These are phyloP conservation scores for Choristoneura fumiferana DNA, from an alignment of 1,140 invertebrate genomes.

Conservation along the genomic window DNA sequence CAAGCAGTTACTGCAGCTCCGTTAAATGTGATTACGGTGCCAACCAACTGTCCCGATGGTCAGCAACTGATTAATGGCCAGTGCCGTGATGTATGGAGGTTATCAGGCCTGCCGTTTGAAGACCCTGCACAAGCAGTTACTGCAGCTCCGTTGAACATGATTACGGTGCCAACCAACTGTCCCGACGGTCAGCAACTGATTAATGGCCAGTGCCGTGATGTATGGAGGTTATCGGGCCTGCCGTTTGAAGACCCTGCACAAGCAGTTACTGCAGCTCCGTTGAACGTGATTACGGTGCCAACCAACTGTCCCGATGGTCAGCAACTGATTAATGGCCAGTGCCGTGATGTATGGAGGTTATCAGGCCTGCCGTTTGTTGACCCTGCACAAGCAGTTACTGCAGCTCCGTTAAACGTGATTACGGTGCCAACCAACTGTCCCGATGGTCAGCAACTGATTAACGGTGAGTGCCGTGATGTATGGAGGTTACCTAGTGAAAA, in stretches of 20 bases:
- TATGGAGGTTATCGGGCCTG: background rate
- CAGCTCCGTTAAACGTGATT: conserved; percentile 5
- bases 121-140: too few species aligned
- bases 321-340: conserved; percentile 42
- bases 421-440: conserved; percentile 36
- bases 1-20: too few species aligned
- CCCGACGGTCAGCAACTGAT: background rate
- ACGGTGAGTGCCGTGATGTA: conserved; percentile 36
- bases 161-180: conserved; percentile 6
- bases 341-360: conserved; percentile 44
- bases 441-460: conserved; percentile 29
- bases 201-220: conserved; percentile 18
- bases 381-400: background rate
- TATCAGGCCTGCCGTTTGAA: too few species aligned
- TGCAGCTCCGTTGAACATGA: too few species aligned
- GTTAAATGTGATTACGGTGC: too few species aligned
- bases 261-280: background rate
- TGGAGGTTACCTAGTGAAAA: conserved; percentile 21
- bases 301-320: conserved; percentile 40
- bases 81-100: too few species aligned
- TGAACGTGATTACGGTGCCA: conserved; percentile 39
- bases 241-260: background rate
- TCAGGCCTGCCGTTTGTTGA: background rate
- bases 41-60: too few species aligned
- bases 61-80: too few species aligned